phyloP scores from a whole-genome alignment of 1,140 invertebrate genomes.

The Aphaenogaster rudis region DNA sequence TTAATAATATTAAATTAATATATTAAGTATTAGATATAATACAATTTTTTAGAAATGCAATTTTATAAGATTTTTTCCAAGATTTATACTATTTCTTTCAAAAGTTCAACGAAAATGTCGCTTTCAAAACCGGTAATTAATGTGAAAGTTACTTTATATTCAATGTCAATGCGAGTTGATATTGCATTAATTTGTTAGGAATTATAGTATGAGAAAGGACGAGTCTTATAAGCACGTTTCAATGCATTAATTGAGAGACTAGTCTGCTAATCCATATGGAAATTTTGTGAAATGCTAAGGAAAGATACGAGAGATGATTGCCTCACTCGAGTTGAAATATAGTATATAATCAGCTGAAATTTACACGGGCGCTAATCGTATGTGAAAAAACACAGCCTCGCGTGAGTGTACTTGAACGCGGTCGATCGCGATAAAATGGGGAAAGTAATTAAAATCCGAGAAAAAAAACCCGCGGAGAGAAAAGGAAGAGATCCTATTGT shows the following conservation, averaged over 20 bases:
- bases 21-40: not conserved
- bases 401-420: not conserved
- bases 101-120: not conserved
- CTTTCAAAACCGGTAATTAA: not conserved
- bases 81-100: not conserved
- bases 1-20: too few species aligned
- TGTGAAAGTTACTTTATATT: not conserved
- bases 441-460: slow-evolving; percentile 60
- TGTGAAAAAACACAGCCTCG: slow-evolving; percentile 31
- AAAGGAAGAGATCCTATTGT: slow-evolving; percentile 44
- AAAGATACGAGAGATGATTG: slow-evolving; percentile 19
- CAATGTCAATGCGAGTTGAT: slow-evolving; percentile 43
- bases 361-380: slow-evolving; percentile 24
- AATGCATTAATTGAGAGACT: slow-evolving; percentile 20
- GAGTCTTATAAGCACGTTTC: not conserved
- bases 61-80: not conserved
- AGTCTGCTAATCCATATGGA: slow-evolving; percentile 15
- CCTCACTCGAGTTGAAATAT: slow-evolving; percentile 15
- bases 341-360: slow-evolving; percentile 12
- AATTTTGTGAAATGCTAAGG: not conserved
- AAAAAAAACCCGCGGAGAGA: slow-evolving; percentile 31
- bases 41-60: not conserved
- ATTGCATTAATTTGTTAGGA: slow-evolving; percentile 32
- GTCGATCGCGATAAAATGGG: slow-evolving; percentile 51
- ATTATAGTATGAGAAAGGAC: not conserved